These are phyloP conservation scores for Nomada fabriciana DNA, from an alignment of 2,888 invertebrate genomes.

Conservation along the genomic window DNA sequence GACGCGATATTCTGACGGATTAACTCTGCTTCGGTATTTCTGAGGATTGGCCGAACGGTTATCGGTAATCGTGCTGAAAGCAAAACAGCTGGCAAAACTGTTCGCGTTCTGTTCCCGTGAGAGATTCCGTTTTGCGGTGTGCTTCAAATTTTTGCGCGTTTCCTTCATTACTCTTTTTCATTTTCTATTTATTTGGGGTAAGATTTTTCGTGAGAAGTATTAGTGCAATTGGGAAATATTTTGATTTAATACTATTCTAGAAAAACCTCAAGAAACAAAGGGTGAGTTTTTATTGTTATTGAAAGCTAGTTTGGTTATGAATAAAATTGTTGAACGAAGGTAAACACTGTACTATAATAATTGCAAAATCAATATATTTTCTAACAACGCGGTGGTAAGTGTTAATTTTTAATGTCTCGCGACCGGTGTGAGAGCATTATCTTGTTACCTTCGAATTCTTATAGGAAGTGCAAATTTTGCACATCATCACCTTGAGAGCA, in stretches of 20 bases:
- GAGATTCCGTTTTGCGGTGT: neutral
- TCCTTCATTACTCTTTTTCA: too few relatives aligned
- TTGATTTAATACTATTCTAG: too few relatives aligned
- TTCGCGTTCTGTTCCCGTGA: too few relatives aligned
- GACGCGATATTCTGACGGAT: neutral
- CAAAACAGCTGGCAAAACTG: neutral
- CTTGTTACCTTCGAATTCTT: constrained; percentile 23
- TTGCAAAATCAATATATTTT: neutral
- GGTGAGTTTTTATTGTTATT: neutral
- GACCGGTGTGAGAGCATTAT: neutral
- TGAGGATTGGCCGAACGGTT: neutral
- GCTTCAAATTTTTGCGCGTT: too few relatives aligned
- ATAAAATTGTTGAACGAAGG: neutral
- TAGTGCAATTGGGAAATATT: too few relatives aligned
- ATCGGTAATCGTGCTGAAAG: neutral
- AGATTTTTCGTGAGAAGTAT: too few relatives aligned
- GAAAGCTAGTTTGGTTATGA: neutral
- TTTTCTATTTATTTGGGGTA: too few relatives aligned
- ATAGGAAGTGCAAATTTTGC: constrained; percentile 47
- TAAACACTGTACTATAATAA: neutral
- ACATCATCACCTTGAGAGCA: constrained; percentile 53
- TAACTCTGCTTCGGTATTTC: neutral
- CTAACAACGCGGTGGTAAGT: neutral
- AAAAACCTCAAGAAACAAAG: too few relatives aligned
- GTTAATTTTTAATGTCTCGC: too few relatives aligned